Base-by-base conservation (phyloP, 2,113 vertebrate genomes). In the Trematocara unimaculatum region DNA sequence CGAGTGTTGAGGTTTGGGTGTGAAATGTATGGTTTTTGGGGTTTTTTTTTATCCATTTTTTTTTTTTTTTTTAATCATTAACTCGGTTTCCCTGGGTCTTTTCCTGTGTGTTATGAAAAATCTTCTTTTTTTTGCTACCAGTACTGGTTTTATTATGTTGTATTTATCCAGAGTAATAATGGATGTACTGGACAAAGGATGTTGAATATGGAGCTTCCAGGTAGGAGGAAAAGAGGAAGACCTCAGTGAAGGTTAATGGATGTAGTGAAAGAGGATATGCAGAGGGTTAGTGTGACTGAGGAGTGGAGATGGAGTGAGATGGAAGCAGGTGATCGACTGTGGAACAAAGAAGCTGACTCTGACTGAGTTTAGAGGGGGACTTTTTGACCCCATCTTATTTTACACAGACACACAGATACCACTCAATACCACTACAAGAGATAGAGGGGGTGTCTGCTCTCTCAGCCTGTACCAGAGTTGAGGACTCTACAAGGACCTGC, bases 401-500 rank as follows among this genome's bases (percentile, higher is more conserved):
- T 42, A 15, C 13, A 70, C 64, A 42, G 4, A 29, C 23, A 33
- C 7, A 54, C 8, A 51, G 4, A 51, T 20, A 23, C 11, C 31
- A 64, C 64, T 70, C 64, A 10, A 5, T 15, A 72, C 38, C 64
- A 72, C 20, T 72, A 45, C n/a, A 72, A 72, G 64, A 45, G 64
- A 45, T 2, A 45, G 20, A 45, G 20, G 13, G n/a, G 20, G 38
- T 72, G 38, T 45, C 38, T 72, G 38, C 20, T 26, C 20, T 72
- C 1, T 72, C 14, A 72, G 2, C 20, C 38, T 72, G 13, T 72
- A 72, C 67, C 8, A 64, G 33, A 38, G 33, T 38, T 7, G 0
- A 64, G 18, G 8, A 67, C 6, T 20, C 18, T 67, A 6, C 10
- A 20, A 67, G 6, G 18, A 20, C 6, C 18, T 14, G 6, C 11